Evolutionary conservation across 2,888 invertebrate genomes (phyloP).

Genomic region (Drosophila eohydei): DNA sequence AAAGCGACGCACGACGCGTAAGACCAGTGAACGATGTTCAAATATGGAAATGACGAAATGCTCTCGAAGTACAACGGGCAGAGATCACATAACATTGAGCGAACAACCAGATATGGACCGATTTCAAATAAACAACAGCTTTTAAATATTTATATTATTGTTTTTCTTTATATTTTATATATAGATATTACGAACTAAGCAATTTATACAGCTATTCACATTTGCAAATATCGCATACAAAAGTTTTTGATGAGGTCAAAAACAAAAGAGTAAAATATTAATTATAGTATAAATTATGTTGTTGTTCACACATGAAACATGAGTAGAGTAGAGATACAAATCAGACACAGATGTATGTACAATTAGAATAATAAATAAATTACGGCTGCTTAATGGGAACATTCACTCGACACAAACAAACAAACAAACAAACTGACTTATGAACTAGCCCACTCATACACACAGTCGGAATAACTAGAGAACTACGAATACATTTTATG

Average conservation of each 20-base stretch:
- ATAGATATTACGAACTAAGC: constrained; percentile 55
- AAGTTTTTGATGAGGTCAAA: constrained; percentile 80
- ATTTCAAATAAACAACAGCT: not conserved
- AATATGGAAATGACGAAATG: constrained; percentile 61
- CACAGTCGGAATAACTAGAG: constrained; percentile 42
- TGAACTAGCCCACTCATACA: constrained; percentile 18
- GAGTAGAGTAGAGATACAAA: constrained; percentile 4
- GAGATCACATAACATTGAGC: not conserved
- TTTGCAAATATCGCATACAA: constrained; percentile 84
- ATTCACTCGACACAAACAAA: constrained; percentile 53
- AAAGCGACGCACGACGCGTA: constrained; percentile 48
- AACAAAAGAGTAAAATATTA: constrained; percentile 42
- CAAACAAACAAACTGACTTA: constrained; percentile 43
- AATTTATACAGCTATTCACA: constrained; percentile 60
- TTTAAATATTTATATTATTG: not conserved
- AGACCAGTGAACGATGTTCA: constrained; percentile 47
- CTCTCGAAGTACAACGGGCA: not conserved
- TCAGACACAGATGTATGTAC: constrained; percentile 38
- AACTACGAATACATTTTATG: constrained; percentile 74
- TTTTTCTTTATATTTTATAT: constrained; percentile 17
- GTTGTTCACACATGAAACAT: constrained; percentile 60
- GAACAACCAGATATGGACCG: too few relatives aligned
- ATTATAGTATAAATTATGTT: constrained; percentile 21
- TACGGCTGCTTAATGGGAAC: constrained; percentile 57
- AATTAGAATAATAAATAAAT: constrained; percentile 74